phyloP scores from a whole-genome alignment of 2,113 vertebrate genomes.

The Thinocorus orbignyianus region DNA sequence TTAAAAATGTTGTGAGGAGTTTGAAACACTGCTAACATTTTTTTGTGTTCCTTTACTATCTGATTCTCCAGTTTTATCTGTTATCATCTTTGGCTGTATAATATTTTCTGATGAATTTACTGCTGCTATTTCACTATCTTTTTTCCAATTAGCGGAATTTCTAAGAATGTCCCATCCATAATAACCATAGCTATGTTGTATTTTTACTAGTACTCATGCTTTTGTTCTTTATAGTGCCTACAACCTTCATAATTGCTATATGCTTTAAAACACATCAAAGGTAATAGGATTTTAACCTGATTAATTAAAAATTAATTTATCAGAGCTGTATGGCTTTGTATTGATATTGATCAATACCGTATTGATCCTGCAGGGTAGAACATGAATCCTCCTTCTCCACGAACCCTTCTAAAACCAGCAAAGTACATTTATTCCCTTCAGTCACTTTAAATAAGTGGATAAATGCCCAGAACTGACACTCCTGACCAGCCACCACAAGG shows the following conservation, averaged over 20 bases:
- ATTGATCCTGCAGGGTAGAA: neutral
- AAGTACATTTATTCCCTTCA: neutral
- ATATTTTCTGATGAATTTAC: neutral
- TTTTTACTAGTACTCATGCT: neutral
- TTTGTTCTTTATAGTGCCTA: neutral
- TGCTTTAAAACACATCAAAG: neutral
- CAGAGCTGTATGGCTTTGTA: neutral
- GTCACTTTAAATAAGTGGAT: neutral
- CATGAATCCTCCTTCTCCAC: neutral
- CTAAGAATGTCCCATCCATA: neutral
- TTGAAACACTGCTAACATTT: neutral
- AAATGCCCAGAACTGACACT: neutral
- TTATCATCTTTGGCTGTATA: neutral
- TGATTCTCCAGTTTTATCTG: neutral
- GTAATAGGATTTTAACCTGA: neutral
- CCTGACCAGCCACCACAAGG: neutral
- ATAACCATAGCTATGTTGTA: neutral
- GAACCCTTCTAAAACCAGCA: neutral
- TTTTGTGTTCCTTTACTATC: neutral
- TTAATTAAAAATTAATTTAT: neutral
- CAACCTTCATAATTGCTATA: neutral
- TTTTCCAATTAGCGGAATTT: neutral
- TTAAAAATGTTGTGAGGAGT: neutral
- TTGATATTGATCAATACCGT: neutral
- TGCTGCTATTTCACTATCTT: neutral